Conservation (phyloP, 2,113 vertebrate species). For the Malurus alboscapulatus region DNA sequence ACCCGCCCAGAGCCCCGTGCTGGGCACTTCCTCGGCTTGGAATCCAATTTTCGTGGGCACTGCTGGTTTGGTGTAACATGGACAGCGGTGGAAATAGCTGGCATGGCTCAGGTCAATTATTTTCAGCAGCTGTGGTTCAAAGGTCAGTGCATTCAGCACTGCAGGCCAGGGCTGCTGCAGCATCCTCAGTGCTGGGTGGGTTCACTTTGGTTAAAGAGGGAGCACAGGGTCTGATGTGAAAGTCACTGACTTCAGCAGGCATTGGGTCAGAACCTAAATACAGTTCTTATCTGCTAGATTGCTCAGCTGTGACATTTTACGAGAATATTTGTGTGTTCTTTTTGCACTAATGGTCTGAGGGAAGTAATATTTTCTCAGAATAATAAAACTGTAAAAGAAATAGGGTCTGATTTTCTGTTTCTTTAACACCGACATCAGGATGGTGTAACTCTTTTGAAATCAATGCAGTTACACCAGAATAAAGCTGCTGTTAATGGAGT, state of each 20-base stretch:
- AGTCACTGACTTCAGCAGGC: not conserved
- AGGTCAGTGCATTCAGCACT: not conserved
- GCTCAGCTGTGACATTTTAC: not conserved
- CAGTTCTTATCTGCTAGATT: not conserved
- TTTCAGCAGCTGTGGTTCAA: not conserved
- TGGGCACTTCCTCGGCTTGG: not conserved
- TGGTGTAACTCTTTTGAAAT: constrained; percentile 28
- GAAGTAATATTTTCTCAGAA: not conserved
- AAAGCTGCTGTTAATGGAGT: constrained; percentile 57
- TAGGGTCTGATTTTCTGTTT: not conserved
- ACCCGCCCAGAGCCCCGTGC: not conserved
- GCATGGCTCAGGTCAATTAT: not conserved
- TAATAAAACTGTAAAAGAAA: not conserved
- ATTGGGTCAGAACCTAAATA: not conserved
- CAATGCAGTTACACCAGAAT: constrained; percentile 30
- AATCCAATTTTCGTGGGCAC: not conserved
- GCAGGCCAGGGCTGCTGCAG: not conserved
- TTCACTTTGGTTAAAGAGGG: not conserved
- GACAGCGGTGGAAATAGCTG: not conserved
- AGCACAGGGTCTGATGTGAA: not conserved
- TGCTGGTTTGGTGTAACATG: not conserved
- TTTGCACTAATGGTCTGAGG: not conserved
- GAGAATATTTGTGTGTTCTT: not conserved
- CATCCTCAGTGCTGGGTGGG: not conserved
- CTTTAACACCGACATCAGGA: not conserved